phyloP scores from a whole-genome alignment of 2,113 vertebrate genomes.

The Chaenocephalus aceratus region DNA sequence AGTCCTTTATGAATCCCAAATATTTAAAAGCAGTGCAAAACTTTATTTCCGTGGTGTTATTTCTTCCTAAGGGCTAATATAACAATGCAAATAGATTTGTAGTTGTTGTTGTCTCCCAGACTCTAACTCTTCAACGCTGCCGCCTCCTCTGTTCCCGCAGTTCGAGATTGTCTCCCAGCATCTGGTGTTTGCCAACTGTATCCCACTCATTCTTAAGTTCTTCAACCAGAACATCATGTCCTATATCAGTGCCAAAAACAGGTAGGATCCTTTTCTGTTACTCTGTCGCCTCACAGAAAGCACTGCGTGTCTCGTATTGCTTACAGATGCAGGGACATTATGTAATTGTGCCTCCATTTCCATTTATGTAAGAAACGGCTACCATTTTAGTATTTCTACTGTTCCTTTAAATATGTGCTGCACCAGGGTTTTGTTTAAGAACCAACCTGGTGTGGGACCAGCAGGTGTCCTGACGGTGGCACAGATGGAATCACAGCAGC shows the following conservation, averaged over 20 bases:
- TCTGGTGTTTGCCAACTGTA: conserved; percentile 98
- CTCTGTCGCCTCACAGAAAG: not conserved
- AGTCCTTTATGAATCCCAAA: no score
- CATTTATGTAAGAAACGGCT: not conserved
- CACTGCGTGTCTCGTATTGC: not conserved
- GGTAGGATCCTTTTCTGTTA: conserved; percentile 78
- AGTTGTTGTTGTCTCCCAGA: not conserved
- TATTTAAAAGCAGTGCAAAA: no score
- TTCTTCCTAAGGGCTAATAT: not conserved
- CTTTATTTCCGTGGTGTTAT: not conserved
- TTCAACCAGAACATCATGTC: conserved; percentile 99
- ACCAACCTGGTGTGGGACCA: not conserved
- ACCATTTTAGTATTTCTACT: not conserved
- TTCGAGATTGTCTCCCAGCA: conserved; percentile 98
- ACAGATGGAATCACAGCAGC: conserved; percentile 32
- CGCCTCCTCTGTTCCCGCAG: conserved; percentile 76
- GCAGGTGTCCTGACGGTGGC: not conserved
- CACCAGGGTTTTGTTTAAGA: not conserved
- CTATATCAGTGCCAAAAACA: conserved; percentile 97
- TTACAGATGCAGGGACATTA: not conserved
- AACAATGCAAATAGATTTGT: not conserved
- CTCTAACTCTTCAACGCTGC: conserved; percentile 16
- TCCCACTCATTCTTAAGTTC: conserved; percentile 98
- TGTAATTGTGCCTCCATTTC: not conserved
- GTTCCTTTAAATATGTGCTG: not conserved